Percentiles rank a stretch among this genome's conserved stretches.
phyloP scores from a whole-genome alignment of 2,888 invertebrate genomes.

The Tridacna crocea region DNA sequence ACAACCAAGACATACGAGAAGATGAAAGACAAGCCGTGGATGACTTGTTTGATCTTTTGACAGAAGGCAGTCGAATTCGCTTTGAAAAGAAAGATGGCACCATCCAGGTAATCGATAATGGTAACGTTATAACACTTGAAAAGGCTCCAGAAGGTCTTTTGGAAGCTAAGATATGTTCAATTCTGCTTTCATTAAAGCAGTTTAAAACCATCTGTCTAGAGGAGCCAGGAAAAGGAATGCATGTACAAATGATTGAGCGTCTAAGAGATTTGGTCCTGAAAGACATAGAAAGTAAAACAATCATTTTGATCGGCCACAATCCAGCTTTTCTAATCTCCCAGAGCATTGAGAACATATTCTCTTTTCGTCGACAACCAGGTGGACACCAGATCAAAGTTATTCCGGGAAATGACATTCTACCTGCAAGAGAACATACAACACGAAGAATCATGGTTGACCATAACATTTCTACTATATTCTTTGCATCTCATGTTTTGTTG shows the following conservation, averaged over 20 bases:
- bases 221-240: constrained; percentile 38
- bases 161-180: constrained; percentile 23
- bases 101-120: neutral
- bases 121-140: neutral
- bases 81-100: neutral
- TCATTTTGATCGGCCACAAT: constrained; percentile 6
- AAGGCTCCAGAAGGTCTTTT: too few relatives aligned
- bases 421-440: neutral
- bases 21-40: neutral
- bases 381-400: neutral
- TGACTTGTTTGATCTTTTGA: neutral
- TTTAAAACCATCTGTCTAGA: constrained; percentile 31
- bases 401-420: neutral
- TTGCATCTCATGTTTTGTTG: neutral
- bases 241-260: constrained; percentile 31
- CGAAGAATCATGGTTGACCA: constrained; percentile 10
- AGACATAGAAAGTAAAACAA: constrained; percentile 8
- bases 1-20: neutral
- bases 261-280: constrained; percentile 24
- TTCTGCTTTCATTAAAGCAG: constrained; percentile 10
- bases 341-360: neutral
- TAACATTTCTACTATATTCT: neutral
- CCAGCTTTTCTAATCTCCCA: neutral
- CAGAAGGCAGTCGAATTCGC: neutral
- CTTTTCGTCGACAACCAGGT: neutral